A percentile compares a stretch with the other conserved stretches of the same genome.
phyloP scores from a whole-genome alignment of 1,140 invertebrate species.

The Drosophila tristis region DNA sequence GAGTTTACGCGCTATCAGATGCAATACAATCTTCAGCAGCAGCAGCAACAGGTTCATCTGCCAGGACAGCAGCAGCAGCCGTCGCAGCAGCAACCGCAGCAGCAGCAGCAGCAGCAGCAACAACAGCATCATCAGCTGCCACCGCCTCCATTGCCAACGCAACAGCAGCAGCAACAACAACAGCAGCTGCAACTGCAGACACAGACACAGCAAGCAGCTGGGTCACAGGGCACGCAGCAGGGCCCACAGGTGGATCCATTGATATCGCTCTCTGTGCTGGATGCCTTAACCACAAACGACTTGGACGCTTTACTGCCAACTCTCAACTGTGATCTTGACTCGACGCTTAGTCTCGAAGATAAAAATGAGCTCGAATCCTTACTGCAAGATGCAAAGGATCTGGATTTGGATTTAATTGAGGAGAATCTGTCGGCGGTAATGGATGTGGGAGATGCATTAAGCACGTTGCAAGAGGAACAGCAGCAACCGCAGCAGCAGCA shows the following conservation, averaged over 20 bases:
- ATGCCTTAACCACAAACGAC: slow-evolving; percentile 85
- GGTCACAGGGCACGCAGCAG: slow-evolving; percentile 32
- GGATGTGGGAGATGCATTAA: slow-evolving; percentile 74
- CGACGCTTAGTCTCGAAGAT: slow-evolving; percentile 85
- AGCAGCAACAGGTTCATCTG: slow-evolving; percentile 72
- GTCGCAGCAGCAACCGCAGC: slow-evolving; percentile 15
- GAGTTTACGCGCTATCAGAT: slow-evolving; percentile 87
- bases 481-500: slow-evolving; percentile 52
- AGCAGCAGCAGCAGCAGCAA: slow-evolving; percentile 10
- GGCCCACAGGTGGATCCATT: slow-evolving; percentile 56
- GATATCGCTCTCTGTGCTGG: slow-evolving; percentile 82
- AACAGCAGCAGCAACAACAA: slow-evolving; percentile 45
- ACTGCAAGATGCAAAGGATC: slow-evolving; percentile 83
- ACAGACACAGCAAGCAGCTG: slow-evolving; percentile 16
- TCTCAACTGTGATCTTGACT: slow-evolving; percentile 85
- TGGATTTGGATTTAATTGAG: slow-evolving; percentile 81
- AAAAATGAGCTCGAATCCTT: slow-evolving; percentile 84
- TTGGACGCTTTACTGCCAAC: slow-evolving; percentile 88
- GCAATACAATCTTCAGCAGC: slow-evolving; percentile 87
- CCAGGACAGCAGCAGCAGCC: slow-evolving; percentile 31
- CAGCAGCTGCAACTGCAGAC: slow-evolving; percentile 17
- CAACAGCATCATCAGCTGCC: slow-evolving; percentile 39
- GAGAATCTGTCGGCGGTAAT: slow-evolving; percentile 77
- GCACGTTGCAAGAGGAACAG: slow-evolving; percentile 56
- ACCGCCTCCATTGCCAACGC: slow-evolving; percentile 23